Evolutionary conservation across 2,113 vertebrate species (phyloP).

Genomic region (Melanerpes formicivorus): DNA sequence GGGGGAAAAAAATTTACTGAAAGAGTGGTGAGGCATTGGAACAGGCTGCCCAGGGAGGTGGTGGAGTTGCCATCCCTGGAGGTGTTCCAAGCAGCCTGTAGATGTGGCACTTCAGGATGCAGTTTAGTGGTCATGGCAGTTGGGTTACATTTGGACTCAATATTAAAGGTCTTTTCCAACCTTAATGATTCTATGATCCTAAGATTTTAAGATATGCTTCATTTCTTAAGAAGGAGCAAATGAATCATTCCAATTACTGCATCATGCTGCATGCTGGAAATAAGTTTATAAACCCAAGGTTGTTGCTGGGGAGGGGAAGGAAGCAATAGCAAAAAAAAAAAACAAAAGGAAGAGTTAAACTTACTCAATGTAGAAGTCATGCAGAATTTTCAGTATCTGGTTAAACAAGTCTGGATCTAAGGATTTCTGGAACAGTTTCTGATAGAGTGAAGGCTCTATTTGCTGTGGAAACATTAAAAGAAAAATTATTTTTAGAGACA

Average conservation of each 20-base stretch:
- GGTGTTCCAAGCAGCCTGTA: no score
- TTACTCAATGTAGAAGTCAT: constrained; percentile 88
- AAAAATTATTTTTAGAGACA: background rate
- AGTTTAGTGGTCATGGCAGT: no score
- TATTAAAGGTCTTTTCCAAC: no score
- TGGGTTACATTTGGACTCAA: no score
- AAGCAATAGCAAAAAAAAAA: background rate
- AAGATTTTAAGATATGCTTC: background rate
- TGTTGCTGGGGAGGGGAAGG: background rate
- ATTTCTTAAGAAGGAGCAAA: background rate
- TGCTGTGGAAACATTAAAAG: constrained; percentile 76
- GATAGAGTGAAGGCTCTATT: constrained; percentile 86
- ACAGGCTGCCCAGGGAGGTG: no score
- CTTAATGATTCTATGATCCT: no score
- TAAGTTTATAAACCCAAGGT: background rate
- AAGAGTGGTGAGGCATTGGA: no score
- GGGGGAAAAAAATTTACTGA: no score
- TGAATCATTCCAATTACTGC: background rate
- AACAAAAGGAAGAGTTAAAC: constrained; percentile 55
- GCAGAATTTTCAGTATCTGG: constrained; percentile 87
- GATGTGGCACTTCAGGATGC: no score
- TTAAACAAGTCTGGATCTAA: constrained; percentile 91
- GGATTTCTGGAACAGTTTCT: constrained; percentile 88
- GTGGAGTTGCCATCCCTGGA: no score
- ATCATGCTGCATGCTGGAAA: background rate